Evolutionary conservation across 1,140 invertebrate species (phyloP).

Genomic region (Cydia fagiglandana): DNA sequence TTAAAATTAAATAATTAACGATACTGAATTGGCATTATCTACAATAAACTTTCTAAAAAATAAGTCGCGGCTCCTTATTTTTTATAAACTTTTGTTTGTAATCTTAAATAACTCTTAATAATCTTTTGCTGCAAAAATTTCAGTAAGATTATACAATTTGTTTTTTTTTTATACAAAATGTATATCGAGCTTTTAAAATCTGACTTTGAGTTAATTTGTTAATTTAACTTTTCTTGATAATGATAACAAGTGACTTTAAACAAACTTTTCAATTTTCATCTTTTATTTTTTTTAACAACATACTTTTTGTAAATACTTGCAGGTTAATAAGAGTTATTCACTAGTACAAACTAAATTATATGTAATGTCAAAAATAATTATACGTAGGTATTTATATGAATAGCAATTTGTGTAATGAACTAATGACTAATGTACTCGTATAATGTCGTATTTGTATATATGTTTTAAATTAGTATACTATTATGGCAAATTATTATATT

Average conservation of each 20-base stretch:
- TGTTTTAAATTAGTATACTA: background rate
- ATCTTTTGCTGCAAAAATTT: no score
- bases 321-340: slow-evolving; percentile 3
- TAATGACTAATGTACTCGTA: no score
- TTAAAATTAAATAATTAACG: slow-evolving; percentile 8
- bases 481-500: background rate
- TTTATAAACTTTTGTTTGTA: background rate
- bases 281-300: background rate
- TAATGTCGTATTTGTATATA: background rate
- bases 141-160: background rate
- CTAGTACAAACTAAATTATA: background rate
- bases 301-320: background rate
- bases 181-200: no score
- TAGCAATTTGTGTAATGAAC: background rate
- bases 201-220: no score
- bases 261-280: no score
- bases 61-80: slow-evolving; percentile 27
- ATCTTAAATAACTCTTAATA: background rate
- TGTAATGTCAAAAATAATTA: background rate
- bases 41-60: slow-evolving; percentile 30
- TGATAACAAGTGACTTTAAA: no score
- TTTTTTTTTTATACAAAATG: background rate
- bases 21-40: slow-evolving; percentile 21
- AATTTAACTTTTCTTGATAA: no score
- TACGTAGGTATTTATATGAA: background rate